These are phyloP conservation scores for Pachypanchax playfairii DNA, from an alignment of 2,113 vertebrate genomes.

Conservation along the genomic window DNA sequence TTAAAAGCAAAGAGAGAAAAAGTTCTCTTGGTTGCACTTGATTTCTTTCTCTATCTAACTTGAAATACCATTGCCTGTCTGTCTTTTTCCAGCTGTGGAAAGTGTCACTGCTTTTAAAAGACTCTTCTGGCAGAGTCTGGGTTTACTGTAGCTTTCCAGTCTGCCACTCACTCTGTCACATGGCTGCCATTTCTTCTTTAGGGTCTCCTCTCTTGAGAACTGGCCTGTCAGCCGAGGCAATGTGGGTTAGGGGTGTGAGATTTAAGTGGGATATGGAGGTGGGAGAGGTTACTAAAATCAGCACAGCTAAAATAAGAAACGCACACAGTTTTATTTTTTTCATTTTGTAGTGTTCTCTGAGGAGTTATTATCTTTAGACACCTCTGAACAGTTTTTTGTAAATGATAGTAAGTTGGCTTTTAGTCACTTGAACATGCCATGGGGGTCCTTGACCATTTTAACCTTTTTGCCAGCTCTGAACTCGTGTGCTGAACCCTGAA, in stretches of 20 bases:
- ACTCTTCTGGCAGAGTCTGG: slow-evolving; percentile 44
- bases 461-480: slow-evolving; percentile 28
- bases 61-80: slow-evolving; percentile 1
- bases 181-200: slow-evolving; percentile 57
- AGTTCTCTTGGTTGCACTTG: neutral
- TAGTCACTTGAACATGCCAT: slow-evolving; percentile 11
- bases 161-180: slow-evolving; percentile 68
- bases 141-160: slow-evolving; percentile 53
- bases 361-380: slow-evolving; percentile 27
- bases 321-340: neutral
- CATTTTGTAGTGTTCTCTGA: neutral
- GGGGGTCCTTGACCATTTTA: slow-evolving; percentile 40
- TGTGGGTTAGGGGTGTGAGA: slow-evolving; percentile 50
- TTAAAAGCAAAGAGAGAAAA: slow-evolving; percentile 7
- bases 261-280: slow-evolving; percentile 47
- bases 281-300: neutral
- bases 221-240: slow-evolving; percentile 52
- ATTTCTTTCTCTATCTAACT: neutral
- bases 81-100: slow-evolving; percentile 24
- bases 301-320: slow-evolving; percentile 25
- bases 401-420: slow-evolving; percentile 36
- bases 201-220: slow-evolving; percentile 62
- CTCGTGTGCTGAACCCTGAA: slow-evolving; percentile 41
- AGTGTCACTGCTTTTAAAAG: slow-evolving; percentile 38
- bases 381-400: slow-evolving; percentile 26